Evolutionary conservation across 2,888 invertebrate genomes (phyloP), one percentile per base, ranked within the genome.

Genomic region (Euphydryas editha): DNA sequence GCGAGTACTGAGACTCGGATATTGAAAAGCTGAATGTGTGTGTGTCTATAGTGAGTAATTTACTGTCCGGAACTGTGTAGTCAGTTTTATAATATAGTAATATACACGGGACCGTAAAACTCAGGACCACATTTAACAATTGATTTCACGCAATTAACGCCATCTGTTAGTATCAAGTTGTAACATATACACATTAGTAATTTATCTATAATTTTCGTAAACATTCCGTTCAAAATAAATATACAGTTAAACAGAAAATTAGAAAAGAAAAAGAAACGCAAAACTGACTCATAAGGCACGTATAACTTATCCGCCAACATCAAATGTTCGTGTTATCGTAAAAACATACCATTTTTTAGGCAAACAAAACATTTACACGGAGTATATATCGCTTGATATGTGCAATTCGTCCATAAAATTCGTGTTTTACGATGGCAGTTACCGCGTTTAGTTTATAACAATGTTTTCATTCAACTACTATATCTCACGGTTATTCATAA

Each of bases 401-500:
- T 72, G 73, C 69, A 62, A 69, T 73, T 74, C 72, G 73, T 59
- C 71, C 77, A 76, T 83, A 86, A 82, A 81, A 79, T 74, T 59
- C 56, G 65, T 72, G 72, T 75, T 80, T 79, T 79, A 81, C 75
- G 78, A 73, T 61, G 65, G 60, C 70, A 63, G 67, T 71, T 74
- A 69, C 74, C 76, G 68, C 49, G 68, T 70, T 73, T 73, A 76
- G 81, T 83, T 81, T 81, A 80, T 81, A 81, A 81, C 82, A 82
- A 85, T 86, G 88, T 88, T 85, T 84, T 85, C 88, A 88, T 88
- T 89, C 84, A 86, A 76, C 78, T 76, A 76, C 76, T 74, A 79
- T 76, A 81, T 76, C 59, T 72, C 76, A 76, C 72, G 78, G 82
- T 82, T 84, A 82, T 85, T 84, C 85, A 87, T 90, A 89, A 88